Evolutionary conservation across 2,113 vertebrate genomes (phyloP).

Genomic region (Sinocyclocheilus anshuiensis): DNA sequence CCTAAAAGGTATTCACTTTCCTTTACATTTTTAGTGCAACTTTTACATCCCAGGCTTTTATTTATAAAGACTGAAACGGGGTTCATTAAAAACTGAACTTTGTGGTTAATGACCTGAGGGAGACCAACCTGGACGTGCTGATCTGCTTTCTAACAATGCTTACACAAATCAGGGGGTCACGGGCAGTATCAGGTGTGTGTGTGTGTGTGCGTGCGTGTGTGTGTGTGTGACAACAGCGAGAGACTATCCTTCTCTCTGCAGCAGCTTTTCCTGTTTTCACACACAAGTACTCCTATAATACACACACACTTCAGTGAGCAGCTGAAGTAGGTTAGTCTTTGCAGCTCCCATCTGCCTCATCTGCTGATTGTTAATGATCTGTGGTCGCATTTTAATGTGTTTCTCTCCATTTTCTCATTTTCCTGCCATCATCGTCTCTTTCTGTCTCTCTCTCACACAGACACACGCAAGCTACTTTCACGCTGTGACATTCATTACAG

Average conservation of each 20-base stretch:
- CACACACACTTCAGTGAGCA: constrained; percentile 27
- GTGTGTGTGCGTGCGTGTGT: neutral
- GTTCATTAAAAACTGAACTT: constrained; percentile 54
- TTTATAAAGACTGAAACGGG: constrained; percentile 12
- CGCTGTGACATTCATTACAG: constrained; percentile 26
- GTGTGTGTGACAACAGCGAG: neutral
- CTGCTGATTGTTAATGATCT: constrained; percentile 58
- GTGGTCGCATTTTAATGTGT: constrained; percentile 13
- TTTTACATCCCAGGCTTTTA: no score
- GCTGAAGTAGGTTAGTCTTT: constrained; percentile 31
- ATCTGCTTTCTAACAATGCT: constrained; percentile 44
- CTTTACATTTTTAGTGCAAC: no score
- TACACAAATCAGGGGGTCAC: neutral
- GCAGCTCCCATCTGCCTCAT: constrained; percentile 64
- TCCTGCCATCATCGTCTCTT: neutral
- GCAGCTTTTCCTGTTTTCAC: constrained; percentile 18
- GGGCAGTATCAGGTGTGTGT: neutral
- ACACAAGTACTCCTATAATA: constrained; percentile 13
- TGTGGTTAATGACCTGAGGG: constrained; percentile 50
- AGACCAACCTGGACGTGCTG: constrained; percentile 19
- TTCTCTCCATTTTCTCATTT: constrained; percentile 39
- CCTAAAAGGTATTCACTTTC: no score
- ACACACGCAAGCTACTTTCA: constrained; percentile 28
- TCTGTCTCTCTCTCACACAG: constrained; percentile 11
- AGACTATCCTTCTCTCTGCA: neutral